Evolutionary conservation across 92 coral and sea anemone species (phyloP).

Genomic region (Parazoanthus darwini): DNA sequence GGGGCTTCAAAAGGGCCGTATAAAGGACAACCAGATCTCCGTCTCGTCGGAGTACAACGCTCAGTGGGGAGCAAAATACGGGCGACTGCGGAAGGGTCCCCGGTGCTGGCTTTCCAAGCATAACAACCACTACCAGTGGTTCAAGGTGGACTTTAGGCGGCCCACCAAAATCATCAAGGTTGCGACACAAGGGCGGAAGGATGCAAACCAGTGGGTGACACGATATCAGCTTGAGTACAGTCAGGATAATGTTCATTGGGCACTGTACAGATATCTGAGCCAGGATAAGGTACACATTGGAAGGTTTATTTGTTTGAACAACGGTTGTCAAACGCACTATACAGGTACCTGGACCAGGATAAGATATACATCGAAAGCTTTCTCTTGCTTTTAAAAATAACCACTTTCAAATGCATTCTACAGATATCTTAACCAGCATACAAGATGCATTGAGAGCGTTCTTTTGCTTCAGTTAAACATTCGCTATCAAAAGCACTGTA

Average conservation of each 20-base stretch:
- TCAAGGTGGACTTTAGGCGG: slow-evolving; percentile 44
- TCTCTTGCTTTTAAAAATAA: too few relatives aligned
- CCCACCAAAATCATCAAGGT: slow-evolving; percentile 26
- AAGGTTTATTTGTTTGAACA: too few relatives aligned
- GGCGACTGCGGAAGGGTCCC: slow-evolving; percentile 48
- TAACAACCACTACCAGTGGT: slow-evolving; percentile 56
- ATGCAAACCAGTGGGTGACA: slow-evolving; percentile 35
- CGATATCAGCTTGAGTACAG: slow-evolving; percentile 49
- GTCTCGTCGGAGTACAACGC: slow-evolving; percentile 24
- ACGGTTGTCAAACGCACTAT: not conserved
- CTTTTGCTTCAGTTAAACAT: too few relatives aligned
- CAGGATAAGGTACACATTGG: slow-evolving; percentile 39
- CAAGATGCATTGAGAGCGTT: too few relatives aligned
- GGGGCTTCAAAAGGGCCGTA: slow-evolving; percentile 21
- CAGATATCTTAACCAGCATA: too few relatives aligned
- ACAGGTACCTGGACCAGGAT: too few relatives aligned
- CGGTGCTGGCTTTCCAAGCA: slow-evolving; percentile 87
- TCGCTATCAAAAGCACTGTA: too few relatives aligned
- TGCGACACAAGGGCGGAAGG: slow-evolving; percentile 52
- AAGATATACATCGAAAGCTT: too few relatives aligned
- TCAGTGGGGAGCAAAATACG: slow-evolving; percentile 17
- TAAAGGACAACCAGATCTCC: slow-evolving; percentile 23
- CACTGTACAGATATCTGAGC: slow-evolving; percentile 43
- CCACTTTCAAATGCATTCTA: too few relatives aligned
- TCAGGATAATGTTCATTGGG: slow-evolving; percentile 52